These are phyloP conservation scores for Myiagra hebetior DNA, from an alignment of 2,113 vertebrate species.

Conservation along the genomic window DNA sequence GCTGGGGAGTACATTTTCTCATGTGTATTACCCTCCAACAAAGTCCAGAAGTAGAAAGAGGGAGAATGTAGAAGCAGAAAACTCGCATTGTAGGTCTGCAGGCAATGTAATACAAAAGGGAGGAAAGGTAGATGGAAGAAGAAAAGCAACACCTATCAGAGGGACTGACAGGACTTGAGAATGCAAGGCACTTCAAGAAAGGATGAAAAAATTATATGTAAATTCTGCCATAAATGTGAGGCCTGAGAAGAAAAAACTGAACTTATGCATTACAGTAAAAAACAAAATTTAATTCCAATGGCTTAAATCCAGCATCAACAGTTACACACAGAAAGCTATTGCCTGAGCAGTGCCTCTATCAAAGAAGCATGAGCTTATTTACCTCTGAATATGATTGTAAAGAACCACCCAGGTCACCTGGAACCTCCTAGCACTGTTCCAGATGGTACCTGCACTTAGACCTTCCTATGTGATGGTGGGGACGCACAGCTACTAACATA, in stretches of 20 bases:
- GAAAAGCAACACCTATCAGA: not conserved
- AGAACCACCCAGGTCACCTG: not conserved
- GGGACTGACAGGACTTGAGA: not conserved
- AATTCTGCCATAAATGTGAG: not conserved
- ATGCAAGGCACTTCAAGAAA: not conserved
- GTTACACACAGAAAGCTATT: not conserved
- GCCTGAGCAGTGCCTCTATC: not conserved
- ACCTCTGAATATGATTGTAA: not conserved
- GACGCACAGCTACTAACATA: not conserved
- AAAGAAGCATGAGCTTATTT: not conserved
- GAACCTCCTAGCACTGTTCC: not conserved
- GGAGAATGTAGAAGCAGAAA: not conserved
- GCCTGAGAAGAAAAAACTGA: not conserved
- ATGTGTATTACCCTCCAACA: not conserved
- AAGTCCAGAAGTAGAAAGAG: not conserved
- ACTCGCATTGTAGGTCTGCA: not conserved
- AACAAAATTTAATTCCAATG: not conserved
- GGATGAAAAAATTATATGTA: not conserved
- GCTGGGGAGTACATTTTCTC: not conserved
- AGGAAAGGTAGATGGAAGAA: not conserved
- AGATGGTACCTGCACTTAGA: not conserved
- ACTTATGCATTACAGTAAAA: not conserved
- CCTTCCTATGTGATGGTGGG: not conserved
- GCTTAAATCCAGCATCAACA: not conserved
- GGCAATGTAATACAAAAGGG: not conserved